Base-by-base conservation (phyloP, 1,140 invertebrate genomes). In the Lordiphosa clarofinis region DNA sequence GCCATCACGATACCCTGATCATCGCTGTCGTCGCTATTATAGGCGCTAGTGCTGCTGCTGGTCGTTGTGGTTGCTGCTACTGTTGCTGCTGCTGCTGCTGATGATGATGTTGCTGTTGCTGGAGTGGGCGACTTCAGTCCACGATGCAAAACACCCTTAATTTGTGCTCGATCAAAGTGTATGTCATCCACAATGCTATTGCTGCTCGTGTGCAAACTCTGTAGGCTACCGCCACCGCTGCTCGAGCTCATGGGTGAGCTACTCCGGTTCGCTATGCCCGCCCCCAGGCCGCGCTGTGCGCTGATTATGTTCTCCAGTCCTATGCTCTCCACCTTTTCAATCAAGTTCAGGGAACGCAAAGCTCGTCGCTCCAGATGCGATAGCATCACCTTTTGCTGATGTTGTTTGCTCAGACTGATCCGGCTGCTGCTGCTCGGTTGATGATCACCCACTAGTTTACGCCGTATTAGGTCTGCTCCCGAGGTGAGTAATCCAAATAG, bases 381-480 rank as follows among this genome's bases (percentile, higher is more conserved):
- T 8, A 92, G 87, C 71, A 88, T 76, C 6, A 88, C 79, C 67
- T 88, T 87, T 49, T 88, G 56, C 88, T 73, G 58, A 89, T 90
- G 56, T 89, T 89, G 31, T 33, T 89, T 89, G 43, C 88, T 86
- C 88, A 90, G 82, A 55, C 54, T 73, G 44, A 63, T 43, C 0
- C 61, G 24, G 68, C 31, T 57, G 48, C 36, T 67, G 65, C 57
- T 50, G 31, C 84, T 75, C 63, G 76, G 82, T 84, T 88, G 88
- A 56, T 8, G 65, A 13, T 90, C 90, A 2, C 91, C 91, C 1
- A 91, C 90, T 31, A 94, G 91, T 4, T 93, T 94, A 12, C 94
- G 92, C 12, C 93, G 92, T 7, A 96, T 89, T 11, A 96, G 91
- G 72, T 94, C 94, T 4, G 95, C 94, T 7, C 95, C 94, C 47